Base-by-base conservation (phyloP, 2,888 invertebrate genomes). In the Diabrotica balteata region DNA sequence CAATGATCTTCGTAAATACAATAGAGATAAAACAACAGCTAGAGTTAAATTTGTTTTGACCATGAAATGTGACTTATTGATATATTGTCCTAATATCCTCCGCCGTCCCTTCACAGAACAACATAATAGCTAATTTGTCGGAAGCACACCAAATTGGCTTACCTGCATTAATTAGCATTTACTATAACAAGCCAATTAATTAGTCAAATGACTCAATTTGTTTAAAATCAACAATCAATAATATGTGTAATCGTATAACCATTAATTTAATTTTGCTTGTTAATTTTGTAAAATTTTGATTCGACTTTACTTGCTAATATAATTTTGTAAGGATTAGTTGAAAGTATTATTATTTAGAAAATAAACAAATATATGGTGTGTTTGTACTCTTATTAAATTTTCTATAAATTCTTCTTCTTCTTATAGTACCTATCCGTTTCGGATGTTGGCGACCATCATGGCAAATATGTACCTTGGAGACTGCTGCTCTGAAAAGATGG, bases 131-230 rank as follows among this genome's bases (percentile, higher is more conserved):
- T 59, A 64, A 64, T 64, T 64, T 64, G 64, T 58, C 63, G 52
- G 64, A 64, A 64, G 63, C 63, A 64, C 45, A 64, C 51, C 58
- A 64, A 64, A 64, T 64, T 64, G 64, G 64, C 58, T 64, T 64
- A 64, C 64, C 64, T 64, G 64, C 64, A 64, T 64, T 64, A 64
- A 64, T 64, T 64, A 64, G 58, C 63, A 64, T 64, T 58, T 59
- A 64, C 64, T 64, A 58, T 64, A 64, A 64, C 64, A 64, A 64
- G 64, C 64, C 64, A 59, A 59, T 64, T 64, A 64, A 64, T 64
- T 64, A 59, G 52, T 22, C 52, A 47, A 64, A 64, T 64, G 64
- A 45, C 64, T 59, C 46, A 64, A 64, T 64, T 64, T 59, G 59
- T 64, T 64, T 42, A 59, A 64, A 64, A 64, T 58, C 58, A 58